Evolutionary conservation across 2,113 vertebrate species (phyloP).

Genomic region (Apistogramma diplotaenia): DNA sequence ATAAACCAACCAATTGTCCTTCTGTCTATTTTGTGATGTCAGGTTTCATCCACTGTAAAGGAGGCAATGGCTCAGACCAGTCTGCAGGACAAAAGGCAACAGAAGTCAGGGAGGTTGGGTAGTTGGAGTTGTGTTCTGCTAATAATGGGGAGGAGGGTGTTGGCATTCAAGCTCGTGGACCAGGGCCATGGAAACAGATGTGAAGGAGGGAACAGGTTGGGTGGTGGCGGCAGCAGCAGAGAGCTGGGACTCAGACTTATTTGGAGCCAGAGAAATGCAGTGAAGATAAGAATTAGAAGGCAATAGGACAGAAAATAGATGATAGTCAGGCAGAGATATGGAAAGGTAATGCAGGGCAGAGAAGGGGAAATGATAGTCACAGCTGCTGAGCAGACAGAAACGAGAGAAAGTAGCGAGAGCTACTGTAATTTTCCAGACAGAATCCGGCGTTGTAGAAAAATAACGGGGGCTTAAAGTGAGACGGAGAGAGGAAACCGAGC

Average conservation of each 20-base stretch:
- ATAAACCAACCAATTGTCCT: conserved; percentile 62
- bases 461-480: conserved; percentile 18
- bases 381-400: conserved; percentile 37
- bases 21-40: conserved; percentile 57
- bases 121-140: conserved; percentile 46
- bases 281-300: conserved; percentile 44
- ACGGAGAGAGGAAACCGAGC: conserved; percentile 21
- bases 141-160: conserved; percentile 69
- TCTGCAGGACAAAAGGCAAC: conserved; percentile 62
- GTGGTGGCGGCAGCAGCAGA: background rate
- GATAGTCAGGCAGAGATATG: conserved; percentile 34
- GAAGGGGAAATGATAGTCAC: conserved; percentile 24
- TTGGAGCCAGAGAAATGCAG: conserved; percentile 26
- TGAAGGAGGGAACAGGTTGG: conserved; percentile 45
- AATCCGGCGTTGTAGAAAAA: conserved; percentile 23
- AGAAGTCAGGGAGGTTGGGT: conserved; percentile 64
- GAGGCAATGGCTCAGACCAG: conserved; percentile 23
- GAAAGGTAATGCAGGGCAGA: conserved; percentile 19
- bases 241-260: conserved; percentile 12
- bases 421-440: background rate
- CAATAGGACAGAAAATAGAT: conserved; percentile 36
- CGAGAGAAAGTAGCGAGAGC: background rate
- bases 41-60: conserved; percentile 55
- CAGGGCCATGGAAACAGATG: conserved; percentile 71
- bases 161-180: conserved; percentile 68